These are phyloP conservation scores for Drosophila mettleri DNA, from an alignment of 2,888 invertebrate species.

Conservation along the genomic window DNA sequence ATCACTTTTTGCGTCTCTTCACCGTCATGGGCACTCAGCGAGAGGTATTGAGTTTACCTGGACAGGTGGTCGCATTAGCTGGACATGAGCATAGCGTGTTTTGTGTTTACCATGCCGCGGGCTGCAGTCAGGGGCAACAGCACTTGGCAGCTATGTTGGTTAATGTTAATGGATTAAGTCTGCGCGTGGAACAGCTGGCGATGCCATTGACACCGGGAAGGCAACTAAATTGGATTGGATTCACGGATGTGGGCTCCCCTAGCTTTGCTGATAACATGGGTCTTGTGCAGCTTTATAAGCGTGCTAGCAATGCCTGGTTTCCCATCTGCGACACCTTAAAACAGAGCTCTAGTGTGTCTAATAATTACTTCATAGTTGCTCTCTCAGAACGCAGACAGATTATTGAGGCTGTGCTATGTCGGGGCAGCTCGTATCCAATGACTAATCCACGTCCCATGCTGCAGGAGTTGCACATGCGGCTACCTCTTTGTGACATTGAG, in stretches of 20 bases:
- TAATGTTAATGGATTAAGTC: conserved; percentile 85
- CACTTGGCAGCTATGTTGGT: conserved; percentile 86
- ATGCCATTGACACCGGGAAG: conserved; percentile 89
- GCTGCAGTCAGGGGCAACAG: conserved; percentile 86
- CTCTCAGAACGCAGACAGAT: conserved; percentile 92
- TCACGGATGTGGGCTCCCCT: conserved; percentile 93
- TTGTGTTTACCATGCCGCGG: conserved; percentile 89
- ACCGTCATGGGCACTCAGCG: conserved; percentile 95
- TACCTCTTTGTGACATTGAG: conserved; percentile 91
- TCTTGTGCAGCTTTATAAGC: conserved; percentile 89
- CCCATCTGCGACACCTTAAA: conserved; percentile 91
- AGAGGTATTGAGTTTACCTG: conserved; percentile 89
- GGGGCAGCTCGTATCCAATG: conserved; percentile 94
- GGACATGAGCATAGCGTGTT: conserved; percentile 88
- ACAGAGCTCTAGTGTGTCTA: conserved; percentile 89
- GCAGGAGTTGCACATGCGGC: conserved; percentile 90
- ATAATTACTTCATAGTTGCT: conserved; percentile 91
- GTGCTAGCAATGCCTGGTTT: conserved; percentile 91
- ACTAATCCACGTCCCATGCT: conserved; percentile 94
- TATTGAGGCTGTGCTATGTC: conserved; percentile 93
- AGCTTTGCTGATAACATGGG: conserved; percentile 92
- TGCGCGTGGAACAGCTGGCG: conserved; percentile 86
- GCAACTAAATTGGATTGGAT: conserved; percentile 91
- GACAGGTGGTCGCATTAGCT: conserved; percentile 89
- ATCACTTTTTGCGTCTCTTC: conserved; percentile 92